These are phyloP conservation scores for Sinonovacula constricta DNA, from an alignment of 1,140 invertebrate genomes.

Conservation along the genomic window DNA sequence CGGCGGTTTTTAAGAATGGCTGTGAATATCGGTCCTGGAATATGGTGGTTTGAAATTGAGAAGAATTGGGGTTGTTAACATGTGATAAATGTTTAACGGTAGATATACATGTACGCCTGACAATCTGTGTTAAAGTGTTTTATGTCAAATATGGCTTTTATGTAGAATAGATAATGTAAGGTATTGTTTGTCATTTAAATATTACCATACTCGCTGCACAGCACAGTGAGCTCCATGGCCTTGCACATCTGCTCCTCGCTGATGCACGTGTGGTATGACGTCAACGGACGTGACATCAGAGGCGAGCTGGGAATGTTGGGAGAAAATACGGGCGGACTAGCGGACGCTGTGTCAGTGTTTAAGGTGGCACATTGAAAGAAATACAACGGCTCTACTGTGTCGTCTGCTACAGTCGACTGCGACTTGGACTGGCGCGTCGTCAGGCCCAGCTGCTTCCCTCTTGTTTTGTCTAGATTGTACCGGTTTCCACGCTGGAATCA, in stretches of 20 bases:
- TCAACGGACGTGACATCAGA: slow-evolving; percentile 18
- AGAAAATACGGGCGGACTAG: background rate
- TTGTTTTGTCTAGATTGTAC: slow-evolving; percentile 1
- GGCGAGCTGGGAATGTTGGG: background rate
- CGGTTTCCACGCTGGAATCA: slow-evolving; percentile 9
- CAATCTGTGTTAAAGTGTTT: too few relatives aligned
- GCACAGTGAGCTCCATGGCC: slow-evolving; percentile 54
- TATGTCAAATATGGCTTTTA: too few relatives aligned
- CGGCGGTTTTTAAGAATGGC: too few relatives aligned
- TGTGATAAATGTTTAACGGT: too few relatives aligned
- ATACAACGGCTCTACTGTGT: slow-evolving; percentile 34
- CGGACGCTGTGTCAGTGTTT: background rate
- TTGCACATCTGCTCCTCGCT: slow-evolving; percentile 55
- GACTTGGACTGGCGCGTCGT: background rate
- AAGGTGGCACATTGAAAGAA: slow-evolving; percentile 36
- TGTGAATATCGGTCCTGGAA: too few relatives aligned
- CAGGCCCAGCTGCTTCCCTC: background rate
- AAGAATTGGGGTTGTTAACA: too few relatives aligned
- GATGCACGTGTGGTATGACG: slow-evolving; percentile 37
- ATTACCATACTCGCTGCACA: slow-evolving; percentile 57
- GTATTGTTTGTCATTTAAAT: background rate
- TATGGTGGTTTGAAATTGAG: too few relatives aligned
- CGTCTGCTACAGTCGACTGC: background rate
- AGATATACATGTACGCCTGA: too few relatives aligned
- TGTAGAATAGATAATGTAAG: background rate